Evolutionary conservation across 2,797 vertebrate species (phyloP), one percentile per base, ranked within the genome.

Genomic region (Aselliscus stoliczkanus): DNA sequence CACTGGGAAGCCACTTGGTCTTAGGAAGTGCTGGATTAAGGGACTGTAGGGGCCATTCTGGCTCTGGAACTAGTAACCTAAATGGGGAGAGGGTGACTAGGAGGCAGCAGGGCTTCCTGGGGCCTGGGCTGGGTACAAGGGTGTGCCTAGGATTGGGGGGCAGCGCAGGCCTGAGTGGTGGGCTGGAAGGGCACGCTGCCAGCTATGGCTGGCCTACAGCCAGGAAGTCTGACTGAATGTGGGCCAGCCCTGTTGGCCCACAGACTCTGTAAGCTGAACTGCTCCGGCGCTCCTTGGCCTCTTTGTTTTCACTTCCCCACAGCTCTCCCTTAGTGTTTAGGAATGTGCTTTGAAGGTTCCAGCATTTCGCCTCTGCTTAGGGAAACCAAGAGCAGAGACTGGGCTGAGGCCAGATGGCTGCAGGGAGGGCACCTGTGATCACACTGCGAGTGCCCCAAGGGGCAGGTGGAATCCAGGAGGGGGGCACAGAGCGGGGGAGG

Each of bases 211-310:
- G 97, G 97, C 95, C 50, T 77, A 1, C 31, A 60, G 97, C 97
- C 97, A 97, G 84, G 72, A 91, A 96, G 95, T 95, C 97, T 97
- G 97, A 97, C 94, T 97, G 97, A 97, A 97, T 93, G 94, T 96
- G 97, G 97, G 97, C 97, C 97, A 97, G 96, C 97, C 95, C 93
- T 97, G 97, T 97, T 97, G 97, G 96, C 97, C 97, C 97, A 97
- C 97, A 97, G 95, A 96, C 95, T 95, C 96, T 87, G 95, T 96
- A 95, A 97, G 96, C 97, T 96, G 95, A 96, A 96, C 97, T 56
- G 95, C 96, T 87, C 81, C 75, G 18, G 64, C 37, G 20, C 76
- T 93, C 96, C 95, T 76, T 10, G 77, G 93, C 92, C 87, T 77
- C 96, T 97, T 97, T 97, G 97, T 97, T 96, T 96, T 88, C 79